Evolutionary conservation across 1,140 invertebrate species (phyloP).

Genomic region (Aphidius ervi): DNA sequence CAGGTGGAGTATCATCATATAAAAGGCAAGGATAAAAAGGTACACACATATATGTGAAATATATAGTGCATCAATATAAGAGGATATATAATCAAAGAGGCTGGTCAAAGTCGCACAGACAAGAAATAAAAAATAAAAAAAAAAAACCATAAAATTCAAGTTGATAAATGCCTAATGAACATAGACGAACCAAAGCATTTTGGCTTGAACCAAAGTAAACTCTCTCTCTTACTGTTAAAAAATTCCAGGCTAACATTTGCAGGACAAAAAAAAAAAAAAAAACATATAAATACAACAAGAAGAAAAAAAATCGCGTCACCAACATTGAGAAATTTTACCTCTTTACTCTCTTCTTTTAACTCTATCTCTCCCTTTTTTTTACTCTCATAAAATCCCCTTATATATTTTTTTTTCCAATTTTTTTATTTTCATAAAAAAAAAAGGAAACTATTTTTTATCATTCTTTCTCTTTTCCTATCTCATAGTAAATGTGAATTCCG

Average conservation of each 20-base stretch:
- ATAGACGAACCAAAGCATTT: not conserved
- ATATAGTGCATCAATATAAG: no score
- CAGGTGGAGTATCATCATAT: no score
- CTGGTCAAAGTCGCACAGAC: no score
- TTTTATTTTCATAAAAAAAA: no score
- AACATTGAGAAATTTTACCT: conserved; percentile 12
- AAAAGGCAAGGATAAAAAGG: no score
- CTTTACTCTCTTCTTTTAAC: not conserved
- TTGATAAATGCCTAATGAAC: conserved; percentile 15
- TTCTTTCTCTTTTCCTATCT: conserved; percentile 11
- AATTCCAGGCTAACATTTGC: conserved; percentile 5
- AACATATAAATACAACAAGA: not conserved
- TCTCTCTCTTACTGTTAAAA: not conserved
- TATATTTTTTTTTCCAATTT: no score
- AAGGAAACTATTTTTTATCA: no score
- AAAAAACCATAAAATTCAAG: not conserved
- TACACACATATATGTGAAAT: no score
- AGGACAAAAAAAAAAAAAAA: not conserved
- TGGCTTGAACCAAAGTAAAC: conserved; percentile 13
- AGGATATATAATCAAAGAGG: no score
- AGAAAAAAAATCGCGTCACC: no score
- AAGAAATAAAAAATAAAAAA: no score
- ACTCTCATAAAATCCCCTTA: no score
- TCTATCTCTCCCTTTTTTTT: not conserved
- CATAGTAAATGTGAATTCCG: conserved; percentile 39